Base-by-base conservation (phyloP, 2,797 vertebrate genomes). In the Chelonia mydas region DNA sequence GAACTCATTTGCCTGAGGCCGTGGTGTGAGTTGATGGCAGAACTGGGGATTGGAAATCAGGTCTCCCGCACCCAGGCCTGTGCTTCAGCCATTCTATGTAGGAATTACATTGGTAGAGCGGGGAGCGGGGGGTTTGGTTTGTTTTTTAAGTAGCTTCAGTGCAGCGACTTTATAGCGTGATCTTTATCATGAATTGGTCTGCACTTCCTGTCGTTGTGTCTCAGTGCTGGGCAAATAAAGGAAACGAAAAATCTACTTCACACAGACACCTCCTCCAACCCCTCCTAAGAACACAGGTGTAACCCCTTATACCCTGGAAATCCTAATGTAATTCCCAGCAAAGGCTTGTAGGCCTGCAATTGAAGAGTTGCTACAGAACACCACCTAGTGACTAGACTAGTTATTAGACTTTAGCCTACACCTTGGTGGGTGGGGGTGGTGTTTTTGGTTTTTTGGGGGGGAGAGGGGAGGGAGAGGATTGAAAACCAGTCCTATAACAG, bases 361-460 rank as follows among this genome's bases (percentile, higher is more conserved):
- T n/a, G 37, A 47, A 80, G 77, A 31, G 72, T 47, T 87, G 90
- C 93, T 88, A 61, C 59, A 54, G 93, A 91, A 93, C 86, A 90
- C 97, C 97, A 96, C 88, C 97, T 97, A 87, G 16, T 94, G 97
- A 89, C 93, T 51, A 54, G 50, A 2, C 1, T 3, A 28, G 31
- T 94, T 2, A 81, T 88, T 94, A 95, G 94, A 93, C 19, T 74
- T 92, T 53, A 84, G 81, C 84, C 87, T 47, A 6, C n/a, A 37
- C 15, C 61, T 68, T 21, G 16, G 16, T 4, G 15, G 7, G 7
- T 16, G 59, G 27, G 27, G 3, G 5, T 11, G 11, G 51, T 17
- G 21, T 1, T 37, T 2, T 13, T 0, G 3, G n/a, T 11, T 45
- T 55, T 2, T 1, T 23, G 11, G 2, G 4, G 81, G 61, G 77